phyloP scores from a whole-genome alignment of 2,797 vertebrate genomes.

The Chaenodraco wilsoni region DNA sequence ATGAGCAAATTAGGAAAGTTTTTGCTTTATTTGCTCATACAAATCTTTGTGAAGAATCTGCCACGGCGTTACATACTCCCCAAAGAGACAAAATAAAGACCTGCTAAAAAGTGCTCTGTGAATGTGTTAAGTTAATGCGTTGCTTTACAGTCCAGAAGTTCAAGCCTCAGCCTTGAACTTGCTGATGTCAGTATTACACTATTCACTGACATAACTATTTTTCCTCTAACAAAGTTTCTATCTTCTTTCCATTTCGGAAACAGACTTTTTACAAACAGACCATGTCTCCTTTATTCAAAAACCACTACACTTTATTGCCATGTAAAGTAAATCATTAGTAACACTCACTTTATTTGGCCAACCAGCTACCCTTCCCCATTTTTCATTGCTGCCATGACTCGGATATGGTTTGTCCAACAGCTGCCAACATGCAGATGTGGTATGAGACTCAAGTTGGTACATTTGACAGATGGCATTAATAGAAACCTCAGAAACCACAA shows the following conservation, averaged over 20 bases:
- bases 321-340: slow-evolving; percentile 18
- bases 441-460: slow-evolving; percentile 36
- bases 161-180: slow-evolving; percentile 5
- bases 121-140: slow-evolving; percentile 17
- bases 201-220: slow-evolving; percentile 22
- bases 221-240: slow-evolving; percentile 24
- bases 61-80: slow-evolving; percentile 42
- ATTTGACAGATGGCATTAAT: slow-evolving; percentile 53
- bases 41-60: slow-evolving; percentile 56
- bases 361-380: slow-evolving; percentile 20
- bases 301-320: neutral
- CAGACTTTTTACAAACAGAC: neutral
- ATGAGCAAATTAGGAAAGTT: slow-evolving; percentile 67
- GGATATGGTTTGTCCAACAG: slow-evolving; percentile 43
- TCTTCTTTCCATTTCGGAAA: neutral
- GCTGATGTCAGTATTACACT: slow-evolving; percentile 41
- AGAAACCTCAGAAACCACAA: slow-evolving; percentile 36
- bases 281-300: slow-evolving; percentile 11
- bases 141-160: slow-evolving; percentile 20
- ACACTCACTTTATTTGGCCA: slow-evolving; percentile 4
- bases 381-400: slow-evolving; percentile 52
- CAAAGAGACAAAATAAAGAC: slow-evolving; percentile 47
- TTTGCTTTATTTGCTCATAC: slow-evolving; percentile 66
- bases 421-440: slow-evolving; percentile 48
- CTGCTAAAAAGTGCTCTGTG: slow-evolving; percentile 30